Evolutionary conservation across 2,888 invertebrate species (phyloP).

Genomic region (Thysanoteuthis rhombus): DNA sequence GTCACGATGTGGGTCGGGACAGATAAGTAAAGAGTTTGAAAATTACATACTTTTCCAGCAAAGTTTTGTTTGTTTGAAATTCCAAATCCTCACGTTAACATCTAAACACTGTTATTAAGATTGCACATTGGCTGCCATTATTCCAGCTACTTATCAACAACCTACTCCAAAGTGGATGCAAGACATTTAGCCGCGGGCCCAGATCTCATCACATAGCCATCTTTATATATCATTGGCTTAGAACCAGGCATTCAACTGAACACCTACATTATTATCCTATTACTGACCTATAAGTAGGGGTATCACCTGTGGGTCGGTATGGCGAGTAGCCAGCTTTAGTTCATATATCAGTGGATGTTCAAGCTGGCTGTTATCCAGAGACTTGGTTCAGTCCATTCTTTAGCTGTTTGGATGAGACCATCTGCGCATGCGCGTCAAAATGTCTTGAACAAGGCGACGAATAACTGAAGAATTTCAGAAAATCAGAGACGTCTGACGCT

Average conservation of each 20-base stretch:
- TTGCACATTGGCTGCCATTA: not conserved
- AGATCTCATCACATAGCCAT: not conserved
- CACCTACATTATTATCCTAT: not conserved
- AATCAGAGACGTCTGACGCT: not conserved
- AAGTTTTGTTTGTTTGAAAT: slow-evolving; percentile 12
- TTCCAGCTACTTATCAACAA: not conserved
- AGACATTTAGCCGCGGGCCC: not conserved
- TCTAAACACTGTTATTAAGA: not conserved
- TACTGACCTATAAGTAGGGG: not conserved
- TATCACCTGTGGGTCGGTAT: not conserved
- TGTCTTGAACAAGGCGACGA: not conserved
- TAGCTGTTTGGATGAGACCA: not conserved
- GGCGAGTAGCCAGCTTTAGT: not conserved
- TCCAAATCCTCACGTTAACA: not conserved
- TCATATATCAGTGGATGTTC: slow-evolving; percentile 12
- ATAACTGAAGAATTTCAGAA: not conserved
- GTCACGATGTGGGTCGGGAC: not conserved
- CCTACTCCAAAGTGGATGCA: not conserved
- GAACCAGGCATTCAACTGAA: not conserved
- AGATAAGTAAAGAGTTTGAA: not conserved
- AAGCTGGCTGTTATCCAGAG: not conserved
- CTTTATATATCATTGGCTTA: not conserved
- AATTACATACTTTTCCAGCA: not conserved
- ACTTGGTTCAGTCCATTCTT: not conserved
- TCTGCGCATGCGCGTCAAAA: not conserved